Base-by-base conservation (phyloP, 1,140 invertebrate species). In the Brachionus asplanchnoidis region DNA sequence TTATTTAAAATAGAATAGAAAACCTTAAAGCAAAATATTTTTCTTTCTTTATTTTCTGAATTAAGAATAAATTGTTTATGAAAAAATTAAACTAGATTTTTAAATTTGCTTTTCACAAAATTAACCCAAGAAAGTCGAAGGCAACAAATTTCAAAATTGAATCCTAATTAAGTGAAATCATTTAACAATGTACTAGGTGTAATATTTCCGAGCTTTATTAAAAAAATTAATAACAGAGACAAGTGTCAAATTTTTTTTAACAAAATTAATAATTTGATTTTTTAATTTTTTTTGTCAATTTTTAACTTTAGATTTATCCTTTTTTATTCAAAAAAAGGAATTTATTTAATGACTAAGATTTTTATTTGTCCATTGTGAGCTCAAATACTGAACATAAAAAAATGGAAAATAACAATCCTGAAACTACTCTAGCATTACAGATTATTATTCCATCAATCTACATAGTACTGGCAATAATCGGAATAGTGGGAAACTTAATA, bases 401-500 rank as follows among this genome's bases (percentile, higher is more conserved):
- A 50, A 77, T 50, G 23, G 56, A 28, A 46, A 82, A 28, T 17
- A 82, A 66, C 9, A 60, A 60, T 60, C n/a, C 53, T 20, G 65
- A 42, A 14, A 26, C 32, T 14, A 32, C 79, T 40, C 14, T 65
- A 23, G 79, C 79, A 65, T 56, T 84, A 9, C 82, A 53, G 9
- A 44, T 84, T 11, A 26, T 73, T 1, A 50, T 84, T 36, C 82
- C 82, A 32, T 11, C 68, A 11, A 60, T 84, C 36, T 84, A 70
- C 32, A 56, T 60, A 36, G 1, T 84, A 26, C 3, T 84, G 28
- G 40, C 65, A 44, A 6, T 70, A 44, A 44, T 70, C 8, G 82
- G 26, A 7, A 56, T 84, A 44, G 44, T 70, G 36, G 82, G 65
- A 20, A 70, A 84, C 65, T 46, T 84, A 40, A 44, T 84, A 50